These are phyloP conservation scores for Macrosiphum euphorbiae DNA, from an alignment of 2,888 invertebrate genomes.

Conservation along the genomic window DNA sequence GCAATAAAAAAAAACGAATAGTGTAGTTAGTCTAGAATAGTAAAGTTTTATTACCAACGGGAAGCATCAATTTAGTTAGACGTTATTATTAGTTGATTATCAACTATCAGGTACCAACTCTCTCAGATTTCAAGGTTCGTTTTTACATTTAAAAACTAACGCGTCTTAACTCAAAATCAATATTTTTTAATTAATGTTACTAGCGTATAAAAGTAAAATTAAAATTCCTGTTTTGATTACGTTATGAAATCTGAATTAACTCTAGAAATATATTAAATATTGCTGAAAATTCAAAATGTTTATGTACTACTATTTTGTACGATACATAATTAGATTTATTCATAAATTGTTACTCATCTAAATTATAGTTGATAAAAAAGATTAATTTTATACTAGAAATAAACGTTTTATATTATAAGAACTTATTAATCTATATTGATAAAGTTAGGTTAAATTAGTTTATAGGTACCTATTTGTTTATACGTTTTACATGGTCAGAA, in stretches of 20 bases:
- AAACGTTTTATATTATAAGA: neutral
- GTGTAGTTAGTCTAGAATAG: constrained; percentile 18
- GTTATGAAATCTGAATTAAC: neutral
- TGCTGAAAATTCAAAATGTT: neutral
- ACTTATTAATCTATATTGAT: neutral
- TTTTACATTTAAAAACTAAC: neutral
- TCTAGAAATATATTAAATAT: neutral
- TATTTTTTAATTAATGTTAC: neutral
- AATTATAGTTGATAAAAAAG: no score
- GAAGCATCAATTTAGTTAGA: neutral
- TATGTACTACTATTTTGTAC: neutral
- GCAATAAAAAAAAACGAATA: constrained; percentile 31
- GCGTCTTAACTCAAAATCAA: neutral
- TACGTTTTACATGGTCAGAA: neutral
- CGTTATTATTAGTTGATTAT: neutral
- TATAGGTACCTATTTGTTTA: no score
- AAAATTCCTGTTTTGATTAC: neutral
- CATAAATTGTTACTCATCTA: neutral
- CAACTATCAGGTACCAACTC: neutral
- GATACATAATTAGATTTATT: neutral
- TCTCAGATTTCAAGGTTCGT: neutral
- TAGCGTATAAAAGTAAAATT: neutral
- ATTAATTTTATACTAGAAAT: no score
- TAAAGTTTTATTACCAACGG: neutral
- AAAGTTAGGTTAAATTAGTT: neutral